A percentile compares a stretch with the other conserved stretches of the same genome.
phyloP scores from a whole-genome alignment of 2,888 invertebrate genomes.

The Ophion ellenae region DNA sequence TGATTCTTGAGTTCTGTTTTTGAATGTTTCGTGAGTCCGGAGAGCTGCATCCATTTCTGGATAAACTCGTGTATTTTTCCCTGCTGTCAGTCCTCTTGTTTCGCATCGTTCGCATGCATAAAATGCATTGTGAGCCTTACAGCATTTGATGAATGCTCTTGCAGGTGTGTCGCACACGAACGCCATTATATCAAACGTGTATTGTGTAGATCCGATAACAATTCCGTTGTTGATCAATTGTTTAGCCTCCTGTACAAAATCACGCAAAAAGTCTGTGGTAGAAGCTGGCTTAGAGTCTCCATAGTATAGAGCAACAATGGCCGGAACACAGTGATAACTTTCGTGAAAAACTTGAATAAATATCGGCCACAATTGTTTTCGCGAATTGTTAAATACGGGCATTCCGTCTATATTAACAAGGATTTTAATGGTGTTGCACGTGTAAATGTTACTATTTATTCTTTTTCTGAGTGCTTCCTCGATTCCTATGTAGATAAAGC shows the following conservation, averaged over 20 bases:
- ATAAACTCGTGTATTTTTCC: conserved; percentile 49
- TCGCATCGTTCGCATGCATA: conserved; percentile 44
- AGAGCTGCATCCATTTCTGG: conserved; percentile 52
- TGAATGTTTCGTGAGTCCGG: conserved; percentile 51
- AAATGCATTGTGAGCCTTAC: conserved; percentile 57
- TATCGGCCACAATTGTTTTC: conserved; percentile 26
- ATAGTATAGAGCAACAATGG: conserved; percentile 8
- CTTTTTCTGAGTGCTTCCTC: no score
- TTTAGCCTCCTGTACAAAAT: conserved; percentile 58
- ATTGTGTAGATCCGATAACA: conserved; percentile 40
- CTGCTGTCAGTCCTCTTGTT: conserved; percentile 33
- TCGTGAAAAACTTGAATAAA: neutral
- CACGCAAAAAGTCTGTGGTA: conserved; percentile 45
- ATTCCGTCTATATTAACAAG: conserved; percentile 11
- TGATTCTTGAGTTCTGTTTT: conserved; percentile 32
- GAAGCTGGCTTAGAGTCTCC: conserved; percentile 8
- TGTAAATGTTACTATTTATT: neutral
- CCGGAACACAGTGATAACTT: neutral
- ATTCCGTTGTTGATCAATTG: conserved; percentile 49
- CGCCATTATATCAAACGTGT: conserved; percentile 34
- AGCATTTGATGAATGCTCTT: conserved; percentile 56
- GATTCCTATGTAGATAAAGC: no score
- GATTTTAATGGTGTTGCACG: neutral
- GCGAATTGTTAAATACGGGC: conserved; percentile 11
- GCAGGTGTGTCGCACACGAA: conserved; percentile 62